Percentiles rank a stretch among this genome's conserved stretches.
phyloP scores from a whole-genome alignment of 2,888 invertebrate genomes.

The Ornithoptera priamus region DNA sequence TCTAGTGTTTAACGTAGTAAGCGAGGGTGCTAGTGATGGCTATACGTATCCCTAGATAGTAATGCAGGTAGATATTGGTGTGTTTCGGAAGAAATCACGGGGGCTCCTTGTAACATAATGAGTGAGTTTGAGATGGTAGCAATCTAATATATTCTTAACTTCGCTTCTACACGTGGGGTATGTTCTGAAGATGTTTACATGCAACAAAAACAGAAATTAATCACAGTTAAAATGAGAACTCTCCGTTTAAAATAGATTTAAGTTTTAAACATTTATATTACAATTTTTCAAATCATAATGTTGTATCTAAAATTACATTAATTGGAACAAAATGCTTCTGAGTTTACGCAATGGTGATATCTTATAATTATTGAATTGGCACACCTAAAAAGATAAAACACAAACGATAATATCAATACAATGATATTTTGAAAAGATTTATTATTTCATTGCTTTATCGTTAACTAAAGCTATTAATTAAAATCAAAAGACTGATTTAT shows the following conservation, averaged over 20 bases:
- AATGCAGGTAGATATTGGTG: no score
- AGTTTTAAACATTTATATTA: neutral
- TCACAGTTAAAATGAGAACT: no score
- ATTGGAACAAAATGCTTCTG: neutral
- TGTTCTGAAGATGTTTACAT: no score
- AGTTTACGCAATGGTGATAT: neutral
- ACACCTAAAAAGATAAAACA: neutral
- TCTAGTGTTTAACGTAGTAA: no score
- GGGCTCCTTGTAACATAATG: no score
- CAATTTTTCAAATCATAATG: neutral
- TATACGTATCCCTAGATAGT: no score
- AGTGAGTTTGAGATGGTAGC: no score
- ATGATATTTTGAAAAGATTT: neutral
- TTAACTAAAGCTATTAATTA: neutral
- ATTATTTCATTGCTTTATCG: neutral
- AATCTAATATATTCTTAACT: no score
- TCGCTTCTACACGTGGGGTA: no score
- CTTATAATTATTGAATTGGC: constrained; percentile 1
- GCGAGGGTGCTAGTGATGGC: no score
- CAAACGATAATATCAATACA: neutral
- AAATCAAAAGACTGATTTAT: neutral
- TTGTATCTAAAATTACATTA: neutral
- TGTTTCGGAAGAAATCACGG: no score
- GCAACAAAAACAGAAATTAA: no score
- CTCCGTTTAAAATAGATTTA: neutral